A percentile compares a stretch with the other conserved stretches of the same genome.
phyloP scores from a whole-genome alignment of 1,140 invertebrate genomes.

The Cotesia chilonis region DNA sequence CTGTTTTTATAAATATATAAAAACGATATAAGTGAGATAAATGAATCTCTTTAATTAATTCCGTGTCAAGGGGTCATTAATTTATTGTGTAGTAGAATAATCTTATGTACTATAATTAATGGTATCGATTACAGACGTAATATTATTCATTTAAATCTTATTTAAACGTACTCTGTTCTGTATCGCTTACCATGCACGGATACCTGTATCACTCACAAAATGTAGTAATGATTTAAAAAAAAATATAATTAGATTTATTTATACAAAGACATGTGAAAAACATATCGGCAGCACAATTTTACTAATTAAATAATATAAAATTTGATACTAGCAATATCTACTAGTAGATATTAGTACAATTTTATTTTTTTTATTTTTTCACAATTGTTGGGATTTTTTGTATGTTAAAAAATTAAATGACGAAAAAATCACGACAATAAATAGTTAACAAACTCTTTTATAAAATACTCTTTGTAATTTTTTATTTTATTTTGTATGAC shows the following conservation, averaged over 20 bases:
- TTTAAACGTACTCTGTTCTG: neutral
- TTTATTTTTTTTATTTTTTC: neutral
- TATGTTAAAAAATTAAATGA: neutral
- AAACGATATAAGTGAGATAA: neutral
- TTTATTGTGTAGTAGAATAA: neutral
- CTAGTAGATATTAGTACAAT: neutral
- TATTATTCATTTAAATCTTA: neutral
- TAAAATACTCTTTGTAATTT: no score
- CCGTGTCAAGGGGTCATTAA: neutral
- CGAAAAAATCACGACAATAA: conserved; percentile 6
- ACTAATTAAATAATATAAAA: neutral
- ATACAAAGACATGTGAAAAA: no score
- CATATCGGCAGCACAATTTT: conserved; percentile 1
- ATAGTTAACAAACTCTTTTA: neutral
- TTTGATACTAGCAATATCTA: neutral
- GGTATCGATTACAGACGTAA: no score
- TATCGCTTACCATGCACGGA: conserved; percentile 14
- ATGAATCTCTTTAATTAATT: neutral
- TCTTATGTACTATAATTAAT: conserved; percentile 6
- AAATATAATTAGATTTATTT: neutral
- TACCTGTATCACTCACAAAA: conserved; percentile 23
- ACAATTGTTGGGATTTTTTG: conserved; percentile 18
- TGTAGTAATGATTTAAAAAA: neutral
- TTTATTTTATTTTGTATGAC: no score
- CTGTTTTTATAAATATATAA: neutral